Conservation (phyloP, 2,113 vertebrate species). For the Gasterosteus aculeatus region DNA sequence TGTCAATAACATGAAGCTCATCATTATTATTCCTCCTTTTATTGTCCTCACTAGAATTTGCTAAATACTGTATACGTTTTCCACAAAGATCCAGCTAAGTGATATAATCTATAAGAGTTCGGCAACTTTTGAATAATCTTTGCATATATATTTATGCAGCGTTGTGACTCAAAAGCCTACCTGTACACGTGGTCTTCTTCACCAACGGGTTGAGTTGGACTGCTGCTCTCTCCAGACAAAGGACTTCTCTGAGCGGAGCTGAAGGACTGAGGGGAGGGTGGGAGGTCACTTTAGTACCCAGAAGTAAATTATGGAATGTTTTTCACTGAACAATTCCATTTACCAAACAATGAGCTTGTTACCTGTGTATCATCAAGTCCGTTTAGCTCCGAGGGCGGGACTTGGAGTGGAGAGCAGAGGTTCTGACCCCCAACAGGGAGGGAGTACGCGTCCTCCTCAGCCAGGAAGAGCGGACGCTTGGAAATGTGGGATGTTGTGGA, state of each 20-base stretch:
- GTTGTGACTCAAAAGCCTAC: conserved; percentile 64
- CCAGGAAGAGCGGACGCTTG: conserved; percentile 89
- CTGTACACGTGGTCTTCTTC: conserved; percentile 97
- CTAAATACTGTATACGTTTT: neutral
- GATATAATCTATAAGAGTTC: neutral
- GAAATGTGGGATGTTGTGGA: conserved; percentile 97
- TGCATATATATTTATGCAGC: neutral
- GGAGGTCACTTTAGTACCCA: neutral
- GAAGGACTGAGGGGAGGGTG: conserved; percentile 65
- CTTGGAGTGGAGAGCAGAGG: conserved; percentile 82
- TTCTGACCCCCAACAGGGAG: conserved; percentile 87
- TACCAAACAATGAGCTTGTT: neutral
- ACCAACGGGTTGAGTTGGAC: conserved; percentile 72
- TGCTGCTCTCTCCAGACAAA: conserved; percentile 78
- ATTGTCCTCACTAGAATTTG: neutral
- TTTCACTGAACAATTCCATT: neutral
- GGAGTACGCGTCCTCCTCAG: conserved; percentile 90
- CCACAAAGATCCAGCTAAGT: neutral
- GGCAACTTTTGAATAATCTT: neutral
- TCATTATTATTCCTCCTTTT: neutral
- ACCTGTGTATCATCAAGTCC: conserved; percentile 91
- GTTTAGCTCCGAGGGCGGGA: conserved; percentile 86
- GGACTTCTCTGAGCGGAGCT: conserved; percentile 80
- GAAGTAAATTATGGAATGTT: neutral
- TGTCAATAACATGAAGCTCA: neutral